Conservation (phyloP, 2,797 vertebrate species). For the Fistularia commersonii region DNA sequence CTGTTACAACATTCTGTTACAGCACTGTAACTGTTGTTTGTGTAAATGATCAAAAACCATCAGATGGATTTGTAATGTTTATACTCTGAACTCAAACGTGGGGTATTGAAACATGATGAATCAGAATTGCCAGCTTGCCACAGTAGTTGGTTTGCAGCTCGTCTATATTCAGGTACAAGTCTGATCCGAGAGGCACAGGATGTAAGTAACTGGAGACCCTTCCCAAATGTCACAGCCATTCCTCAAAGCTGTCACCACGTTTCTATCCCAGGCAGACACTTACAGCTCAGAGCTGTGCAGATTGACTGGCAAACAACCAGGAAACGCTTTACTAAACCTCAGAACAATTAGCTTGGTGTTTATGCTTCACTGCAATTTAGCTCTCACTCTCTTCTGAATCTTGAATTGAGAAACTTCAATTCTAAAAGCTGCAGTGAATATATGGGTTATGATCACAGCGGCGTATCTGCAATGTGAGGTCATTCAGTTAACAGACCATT, state of each 20-base stretch:
- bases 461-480: no score
- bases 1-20: no score
- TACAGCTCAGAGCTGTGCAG: conserved; percentile 26
- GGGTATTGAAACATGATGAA: conserved; percentile 15
- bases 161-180: conserved; percentile 55
- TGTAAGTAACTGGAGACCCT: conserved; percentile 64
- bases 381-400: no score
- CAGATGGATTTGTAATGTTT: not conserved
- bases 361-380: conserved; percentile 25
- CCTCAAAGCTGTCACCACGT: conserved; percentile 68
- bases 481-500: no score
- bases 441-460: no score
- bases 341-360: conserved; percentile 37
- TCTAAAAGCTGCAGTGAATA: no score
- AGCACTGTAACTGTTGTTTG: no score
- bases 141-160: conserved; percentile 22
- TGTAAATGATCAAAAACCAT: not conserved
- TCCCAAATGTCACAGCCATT: conserved; percentile 69
- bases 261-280: conserved; percentile 42
- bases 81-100: conserved; percentile 11
- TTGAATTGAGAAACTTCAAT: no score
- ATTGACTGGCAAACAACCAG: conserved; percentile 35
- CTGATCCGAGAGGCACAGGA: conserved; percentile 45
- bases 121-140: conserved; percentile 16
- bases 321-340: conserved; percentile 33